These are phyloP conservation scores for Protophormia terraenovae DNA, from an alignment of 2,888 invertebrate genomes.

Conservation along the genomic window DNA sequence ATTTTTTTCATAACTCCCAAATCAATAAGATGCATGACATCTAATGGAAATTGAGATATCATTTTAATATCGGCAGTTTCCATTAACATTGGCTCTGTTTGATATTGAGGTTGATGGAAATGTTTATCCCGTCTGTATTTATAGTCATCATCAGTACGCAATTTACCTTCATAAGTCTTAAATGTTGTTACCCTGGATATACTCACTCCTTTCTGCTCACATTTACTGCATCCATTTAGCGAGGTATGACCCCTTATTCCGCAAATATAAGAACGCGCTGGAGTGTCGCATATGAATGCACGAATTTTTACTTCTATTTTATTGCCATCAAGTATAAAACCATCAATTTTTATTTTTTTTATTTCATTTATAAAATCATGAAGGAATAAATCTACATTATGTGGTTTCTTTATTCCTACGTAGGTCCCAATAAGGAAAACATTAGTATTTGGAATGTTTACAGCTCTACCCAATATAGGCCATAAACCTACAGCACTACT, in stretches of 20 bases:
- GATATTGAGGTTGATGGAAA: neutral
- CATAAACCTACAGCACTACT: neutral
- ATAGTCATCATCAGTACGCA: too few relatives aligned
- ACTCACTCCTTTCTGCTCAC: neutral
- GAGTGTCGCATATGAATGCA: conserved; percentile 1
- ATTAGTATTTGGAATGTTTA: neutral
- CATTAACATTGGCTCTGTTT: neutral
- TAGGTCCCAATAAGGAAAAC: conserved; percentile 26
- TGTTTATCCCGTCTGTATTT: neutral
- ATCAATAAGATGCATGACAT: neutral
- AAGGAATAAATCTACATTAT: neutral
- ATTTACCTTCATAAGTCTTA: neutral
- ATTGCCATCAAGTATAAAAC: neutral
- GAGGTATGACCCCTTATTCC: neutral
- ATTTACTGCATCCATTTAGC: conserved; percentile 13
- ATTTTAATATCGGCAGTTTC: neutral
- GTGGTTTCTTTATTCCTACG: conserved; percentile 8
- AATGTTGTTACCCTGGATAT: neutral
- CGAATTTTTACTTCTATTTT: neutral
- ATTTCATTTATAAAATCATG: conserved; percentile 25
- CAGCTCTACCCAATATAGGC: neutral
- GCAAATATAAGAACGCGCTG: conserved; percentile 9
- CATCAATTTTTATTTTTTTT: conserved; percentile 4
- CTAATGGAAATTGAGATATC: neutral
- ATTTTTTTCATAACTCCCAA: conserved; percentile 12